phyloP scores from a whole-genome alignment of 2,888 invertebrate genomes.

The Nezara viridula region DNA sequence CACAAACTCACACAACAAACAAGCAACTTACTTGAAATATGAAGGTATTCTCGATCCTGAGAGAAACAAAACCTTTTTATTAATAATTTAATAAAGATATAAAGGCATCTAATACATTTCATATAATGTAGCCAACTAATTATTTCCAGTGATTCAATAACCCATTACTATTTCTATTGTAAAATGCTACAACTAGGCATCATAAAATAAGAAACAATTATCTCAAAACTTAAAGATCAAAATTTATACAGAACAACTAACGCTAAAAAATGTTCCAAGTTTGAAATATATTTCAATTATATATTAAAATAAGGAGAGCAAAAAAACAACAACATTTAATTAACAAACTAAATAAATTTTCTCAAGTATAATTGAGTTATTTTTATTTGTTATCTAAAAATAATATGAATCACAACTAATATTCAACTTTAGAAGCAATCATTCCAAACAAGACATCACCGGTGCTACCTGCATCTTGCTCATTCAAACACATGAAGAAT shows the following conservation, averaged over 20 bases:
- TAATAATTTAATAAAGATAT: neutral
- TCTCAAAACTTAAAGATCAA: neutral
- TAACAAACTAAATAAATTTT: neutral
- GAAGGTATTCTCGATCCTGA: constrained; percentile 54
- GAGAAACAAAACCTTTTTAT: constrained; percentile 29
- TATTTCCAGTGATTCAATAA: neutral
- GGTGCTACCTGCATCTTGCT: neutral
- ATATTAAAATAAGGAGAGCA: neutral
- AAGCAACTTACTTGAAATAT: constrained; percentile 57
- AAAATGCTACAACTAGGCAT: neutral
- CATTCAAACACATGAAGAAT: neutral
- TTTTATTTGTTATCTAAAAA: too few relatives aligned
- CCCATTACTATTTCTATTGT: neutral
- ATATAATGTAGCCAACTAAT: neutral
- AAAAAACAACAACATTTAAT: too few relatives aligned
- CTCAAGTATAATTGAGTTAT: neutral
- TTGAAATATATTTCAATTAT: neutral
- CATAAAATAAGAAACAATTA: neutral
- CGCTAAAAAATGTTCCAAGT: neutral
- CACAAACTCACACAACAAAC: constrained; percentile 39
- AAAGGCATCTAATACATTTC: neutral
- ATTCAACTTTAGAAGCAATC: neutral
- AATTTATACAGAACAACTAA: neutral
- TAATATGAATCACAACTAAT: too few relatives aligned
- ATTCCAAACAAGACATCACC: neutral